These are phyloP conservation scores for Nomada fucata DNA, from an alignment of 2,888 invertebrate genomes.

Conservation along the genomic window DNA sequence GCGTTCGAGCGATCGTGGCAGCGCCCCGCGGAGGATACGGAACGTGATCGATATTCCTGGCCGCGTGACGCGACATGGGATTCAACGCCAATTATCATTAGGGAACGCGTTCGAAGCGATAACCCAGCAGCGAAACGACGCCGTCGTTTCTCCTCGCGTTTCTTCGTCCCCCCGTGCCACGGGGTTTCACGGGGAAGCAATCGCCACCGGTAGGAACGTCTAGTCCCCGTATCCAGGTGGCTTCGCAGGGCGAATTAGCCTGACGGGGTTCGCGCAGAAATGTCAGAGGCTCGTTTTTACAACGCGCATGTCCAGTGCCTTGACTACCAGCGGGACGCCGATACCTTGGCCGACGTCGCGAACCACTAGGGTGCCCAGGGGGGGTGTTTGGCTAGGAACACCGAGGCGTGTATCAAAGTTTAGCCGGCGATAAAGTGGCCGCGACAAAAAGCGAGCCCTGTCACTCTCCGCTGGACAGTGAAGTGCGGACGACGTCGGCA, in stretches of 20 bases:
- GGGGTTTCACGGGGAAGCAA: no score
- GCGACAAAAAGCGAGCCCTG: conserved; percentile 48
- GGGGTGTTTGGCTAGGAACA: conserved; percentile 9
- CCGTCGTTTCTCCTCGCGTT: no score
- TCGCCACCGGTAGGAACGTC: no score
- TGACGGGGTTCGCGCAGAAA: conserved; percentile 18
- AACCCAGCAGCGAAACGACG: no score
- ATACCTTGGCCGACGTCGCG: conserved; percentile 64
- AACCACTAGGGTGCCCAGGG: conserved; percentile 42
- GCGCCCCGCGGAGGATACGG: not conserved
- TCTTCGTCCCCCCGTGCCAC: not conserved
- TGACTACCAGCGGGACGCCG: conserved; percentile 78
- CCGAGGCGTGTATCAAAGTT: conserved; percentile 73
- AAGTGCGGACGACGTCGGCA: conserved; percentile 24
- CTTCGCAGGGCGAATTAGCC: no score
- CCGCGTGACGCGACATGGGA: conserved; percentile 1
- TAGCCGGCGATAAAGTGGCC: conserved; percentile 58
- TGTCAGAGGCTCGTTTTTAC: conserved; percentile 20
- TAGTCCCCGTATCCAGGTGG: no score
- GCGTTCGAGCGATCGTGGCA: conserved; percentile 23
- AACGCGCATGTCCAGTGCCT: conserved; percentile 80
- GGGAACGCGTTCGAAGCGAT: no score
- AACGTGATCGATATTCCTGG: conserved; percentile 16
- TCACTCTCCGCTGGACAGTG: conserved; percentile 50
- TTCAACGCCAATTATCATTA: not conserved